These are phyloP conservation scores for Beroe forskalii DNA, from an alignment of 37 sponge, comb jelly and placozoan species.

Conservation along the genomic window DNA sequence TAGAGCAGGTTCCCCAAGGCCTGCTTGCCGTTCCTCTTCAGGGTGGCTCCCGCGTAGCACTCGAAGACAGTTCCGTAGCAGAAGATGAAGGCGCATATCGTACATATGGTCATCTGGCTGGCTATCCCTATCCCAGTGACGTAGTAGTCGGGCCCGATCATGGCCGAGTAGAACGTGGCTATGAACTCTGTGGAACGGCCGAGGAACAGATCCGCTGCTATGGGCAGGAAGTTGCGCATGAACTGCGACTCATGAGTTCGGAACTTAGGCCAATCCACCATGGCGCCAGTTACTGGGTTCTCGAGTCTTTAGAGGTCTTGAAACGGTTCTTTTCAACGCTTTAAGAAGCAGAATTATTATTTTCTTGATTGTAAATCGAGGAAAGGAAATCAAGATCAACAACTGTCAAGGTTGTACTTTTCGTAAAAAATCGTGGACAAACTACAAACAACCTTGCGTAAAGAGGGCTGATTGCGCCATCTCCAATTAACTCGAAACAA, in stretches of 20 bases:
- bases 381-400: no score
- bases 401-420: no score
- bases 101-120: neutral
- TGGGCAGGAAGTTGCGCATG: slow-evolving; percentile 1
- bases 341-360: no score
- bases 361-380: no score
- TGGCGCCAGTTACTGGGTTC: no score
- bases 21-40: neutral
- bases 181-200: neutral
- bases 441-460: no score
- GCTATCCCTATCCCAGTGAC: slow-evolving; percentile 20
- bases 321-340: no score
- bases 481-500: no score
- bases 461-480: no score
- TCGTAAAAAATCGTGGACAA: no score
- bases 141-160: neutral
- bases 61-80: slow-evolving; percentile 29
- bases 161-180: neutral
- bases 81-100: slow-evolving; percentile 1
- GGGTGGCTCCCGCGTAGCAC: neutral
- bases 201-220: neutral
- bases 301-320: no score
- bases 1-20: neutral
- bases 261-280: neutral
- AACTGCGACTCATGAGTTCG: neutral